Base-by-base conservation (phyloP, 1,140 invertebrate species). In the Dendroctonus valens region DNA sequence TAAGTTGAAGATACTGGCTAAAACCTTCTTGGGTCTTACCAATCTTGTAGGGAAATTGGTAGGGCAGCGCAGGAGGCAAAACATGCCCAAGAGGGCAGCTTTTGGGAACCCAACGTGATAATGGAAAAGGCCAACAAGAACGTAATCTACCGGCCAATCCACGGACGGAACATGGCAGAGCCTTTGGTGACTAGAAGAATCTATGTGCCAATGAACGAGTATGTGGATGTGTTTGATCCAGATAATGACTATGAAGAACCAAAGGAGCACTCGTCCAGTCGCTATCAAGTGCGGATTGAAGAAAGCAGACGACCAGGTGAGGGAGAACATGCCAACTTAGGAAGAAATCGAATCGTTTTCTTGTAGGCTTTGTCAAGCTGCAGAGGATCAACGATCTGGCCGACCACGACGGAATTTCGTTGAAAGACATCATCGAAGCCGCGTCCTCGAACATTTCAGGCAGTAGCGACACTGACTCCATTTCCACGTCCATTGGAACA, bases 211-310 rank as follows among this genome's bases (percentile, higher is more conserved):
- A 82, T 89, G 3, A 87, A 90, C 70, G 88, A 92, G 65, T 91
- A 91, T 69, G 83, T 91, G n/a, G 88, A 91, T 69, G 83, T 91
- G 3, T 83, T 82, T 11, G 83, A 89, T 50, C 80, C 84, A 0
- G 39, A 55, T 5, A 81, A 85, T 52, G 83, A 88, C 69, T 8
- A 15, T 0, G 38, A 51, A 38, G 42, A 54, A 7, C 6, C 8
- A 9, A 0, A 6, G 9, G 14, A 6, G 7, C 11, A 11, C 5
- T 9, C 8, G 4, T 5, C 9, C 41, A 51, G 50, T 7, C 54
- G 41, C 15, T 67, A 54, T 14, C 86, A 85, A 69, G 83, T 90
- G 61, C 77, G 83, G 15, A 81, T 91, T 52, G 88, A 90, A 77
- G 81, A 84, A 52, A 81, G 82, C 48, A 57, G 41, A 55, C 60